These are phyloP conservation scores for Strix occidentalis DNA, from an alignment of 2,797 vertebrate species.

Conservation along the genomic window DNA sequence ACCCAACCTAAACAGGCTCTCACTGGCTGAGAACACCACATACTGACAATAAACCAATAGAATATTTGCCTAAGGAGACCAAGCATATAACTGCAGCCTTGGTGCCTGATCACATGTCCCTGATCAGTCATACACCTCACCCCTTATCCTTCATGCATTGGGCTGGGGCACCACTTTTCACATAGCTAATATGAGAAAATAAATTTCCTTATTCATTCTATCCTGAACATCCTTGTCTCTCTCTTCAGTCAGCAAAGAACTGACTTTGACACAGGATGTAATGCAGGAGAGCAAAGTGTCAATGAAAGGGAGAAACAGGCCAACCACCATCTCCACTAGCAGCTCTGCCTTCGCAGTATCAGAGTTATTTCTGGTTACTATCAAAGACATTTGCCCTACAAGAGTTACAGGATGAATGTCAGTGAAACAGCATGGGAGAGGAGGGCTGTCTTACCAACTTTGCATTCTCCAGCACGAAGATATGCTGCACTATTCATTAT, in stretches of 20 bases:
- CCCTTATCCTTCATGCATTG: not conserved
- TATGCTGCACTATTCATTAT: not conserved
- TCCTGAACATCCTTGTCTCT: fast-evolving
- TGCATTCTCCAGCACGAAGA: not conserved
- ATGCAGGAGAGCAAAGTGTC: not conserved
- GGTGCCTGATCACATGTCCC: not conserved
- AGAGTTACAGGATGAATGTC: not conserved
- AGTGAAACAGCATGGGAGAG: not conserved
- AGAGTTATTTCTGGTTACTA: not conserved
- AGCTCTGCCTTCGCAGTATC: fast-evolving
- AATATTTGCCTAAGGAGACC: not conserved
- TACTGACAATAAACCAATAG: not conserved
- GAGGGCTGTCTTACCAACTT: not conserved
- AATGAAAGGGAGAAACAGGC: not conserved
- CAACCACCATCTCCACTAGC: not conserved
- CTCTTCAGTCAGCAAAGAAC: not conserved
- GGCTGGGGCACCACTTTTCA: not conserved
- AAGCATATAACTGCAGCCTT: fast-evolving
- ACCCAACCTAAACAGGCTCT: not conserved
- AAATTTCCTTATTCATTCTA: not conserved
- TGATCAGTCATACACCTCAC: not conserved
- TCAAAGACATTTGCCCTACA: not conserved
- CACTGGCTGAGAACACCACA: not conserved
- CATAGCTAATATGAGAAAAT: not conserved
- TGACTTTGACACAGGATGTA: not conserved